Percentiles rank a stretch among this genome's conserved stretches.
These are phyloP conservation scores for Itoplectis maculator DNA, from an alignment of 2,888 invertebrate species.

Conservation along the genomic window DNA sequence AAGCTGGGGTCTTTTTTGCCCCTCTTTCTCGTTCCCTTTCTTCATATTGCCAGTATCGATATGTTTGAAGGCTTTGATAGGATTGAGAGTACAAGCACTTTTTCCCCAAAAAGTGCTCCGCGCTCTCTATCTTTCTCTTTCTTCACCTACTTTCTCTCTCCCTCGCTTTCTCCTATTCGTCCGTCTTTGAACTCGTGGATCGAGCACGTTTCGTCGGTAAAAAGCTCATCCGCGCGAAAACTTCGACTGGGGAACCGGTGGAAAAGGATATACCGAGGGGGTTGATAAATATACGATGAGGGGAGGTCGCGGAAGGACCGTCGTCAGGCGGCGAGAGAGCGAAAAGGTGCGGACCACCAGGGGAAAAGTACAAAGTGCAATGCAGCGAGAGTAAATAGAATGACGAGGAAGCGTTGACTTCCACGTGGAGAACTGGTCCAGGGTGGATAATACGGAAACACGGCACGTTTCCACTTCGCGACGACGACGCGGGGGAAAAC, in stretches of 20 bases:
- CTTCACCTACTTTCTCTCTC: too few species aligned
- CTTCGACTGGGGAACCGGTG: neutral
- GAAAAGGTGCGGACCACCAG: neutral
- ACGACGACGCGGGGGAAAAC: conserved; percentile 5
- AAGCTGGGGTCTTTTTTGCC: neutral
- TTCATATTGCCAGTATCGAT: conserved; percentile 32
- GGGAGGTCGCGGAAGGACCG: neutral
- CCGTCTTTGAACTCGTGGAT: neutral
- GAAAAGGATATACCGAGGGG: neutral
- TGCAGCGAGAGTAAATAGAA: neutral
- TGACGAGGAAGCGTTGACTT: neutral
- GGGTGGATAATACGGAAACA: conserved; percentile 18
- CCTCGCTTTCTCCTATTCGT: too few species aligned
- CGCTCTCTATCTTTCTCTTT: too few species aligned
- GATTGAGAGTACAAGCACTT: conserved; percentile 14
- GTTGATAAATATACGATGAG: neutral
- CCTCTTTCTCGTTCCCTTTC: neutral
- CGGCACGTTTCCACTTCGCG: conserved; percentile 13
- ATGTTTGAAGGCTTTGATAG: conserved; percentile 16
- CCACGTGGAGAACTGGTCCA: neutral
- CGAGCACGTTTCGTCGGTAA: neutral
- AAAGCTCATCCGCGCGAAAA: neutral
- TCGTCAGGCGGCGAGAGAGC: neutral
- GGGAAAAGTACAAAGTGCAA: neutral
- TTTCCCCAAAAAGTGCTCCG: neutral